Conservation (phyloP, 1,140 invertebrate species). For the Ceratina australensis region DNA sequence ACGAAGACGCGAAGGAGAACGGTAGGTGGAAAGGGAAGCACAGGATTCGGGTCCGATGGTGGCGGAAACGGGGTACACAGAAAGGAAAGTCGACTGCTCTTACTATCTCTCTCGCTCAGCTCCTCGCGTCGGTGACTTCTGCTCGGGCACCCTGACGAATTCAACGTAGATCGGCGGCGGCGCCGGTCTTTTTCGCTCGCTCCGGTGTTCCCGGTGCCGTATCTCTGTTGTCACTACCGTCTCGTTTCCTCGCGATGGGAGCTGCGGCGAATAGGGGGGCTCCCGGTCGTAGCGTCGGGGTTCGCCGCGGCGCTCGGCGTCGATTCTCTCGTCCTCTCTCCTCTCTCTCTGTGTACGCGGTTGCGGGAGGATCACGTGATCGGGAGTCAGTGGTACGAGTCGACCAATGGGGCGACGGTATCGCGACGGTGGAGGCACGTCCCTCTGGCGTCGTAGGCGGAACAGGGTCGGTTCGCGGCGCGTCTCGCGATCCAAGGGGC, state of each 20-base stretch:
- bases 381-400: conserved; percentile 38
- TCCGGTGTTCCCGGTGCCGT: conserved; percentile 65
- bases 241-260: conserved; percentile 60
- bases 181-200: conserved; percentile 68
- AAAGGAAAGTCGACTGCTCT: background rate
- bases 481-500: too few relatives aligned
- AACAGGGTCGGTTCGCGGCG: conserved; percentile 37
- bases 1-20: conserved; percentile 49
- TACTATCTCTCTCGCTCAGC: too few relatives aligned
- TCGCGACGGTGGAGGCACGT: conserved; percentile 67
- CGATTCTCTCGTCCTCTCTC: background rate
- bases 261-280: conserved; percentile 47
- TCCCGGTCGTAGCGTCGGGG: conserved; percentile 3
- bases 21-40: conserved; percentile 7
- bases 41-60: conserved; percentile 29
- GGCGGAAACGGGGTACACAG: conserved; percentile 23
- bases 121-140: conserved; percentile 36
- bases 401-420: conserved; percentile 75
- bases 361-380: conserved; percentile 71
- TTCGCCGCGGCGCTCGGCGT: conserved; percentile 35
- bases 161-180: conserved; percentile 22
- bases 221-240: conserved; percentile 75
- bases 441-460: conserved; percentile 77
- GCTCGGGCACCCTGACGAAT: conserved; percentile 55
- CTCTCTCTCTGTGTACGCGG: conserved; percentile 10